Conservation (phyloP, 2,113 vertebrate genomes). For the Equus przewalskii region DNA sequence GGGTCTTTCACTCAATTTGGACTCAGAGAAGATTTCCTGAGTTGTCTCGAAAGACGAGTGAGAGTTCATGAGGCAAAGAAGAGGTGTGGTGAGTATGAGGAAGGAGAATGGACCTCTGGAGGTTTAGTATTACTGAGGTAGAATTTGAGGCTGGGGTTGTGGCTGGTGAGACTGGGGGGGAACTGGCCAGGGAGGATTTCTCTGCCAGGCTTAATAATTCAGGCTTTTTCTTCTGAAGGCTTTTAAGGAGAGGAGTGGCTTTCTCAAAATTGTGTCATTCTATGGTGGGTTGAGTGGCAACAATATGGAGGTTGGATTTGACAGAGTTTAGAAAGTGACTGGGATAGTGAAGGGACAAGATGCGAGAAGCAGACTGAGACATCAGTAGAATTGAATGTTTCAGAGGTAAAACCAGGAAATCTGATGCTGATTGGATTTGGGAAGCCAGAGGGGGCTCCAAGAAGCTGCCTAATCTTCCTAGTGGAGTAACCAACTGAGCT, state of each 20-base stretch:
- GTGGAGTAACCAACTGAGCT: not conserved
- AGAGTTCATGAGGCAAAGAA: not conserved
- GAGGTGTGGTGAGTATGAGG: not conserved
- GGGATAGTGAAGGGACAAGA: not conserved
- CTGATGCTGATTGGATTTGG: not conserved
- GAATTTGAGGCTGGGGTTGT: not conserved
- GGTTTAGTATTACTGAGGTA: too few relatives aligned
- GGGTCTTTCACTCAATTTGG: not conserved
- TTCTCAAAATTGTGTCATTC: not conserved
- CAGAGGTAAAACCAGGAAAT: not conserved
- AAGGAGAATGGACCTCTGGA: fast-evolving
- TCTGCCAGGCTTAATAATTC: not conserved
- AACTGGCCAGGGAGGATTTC: not conserved
- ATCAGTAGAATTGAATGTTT: not conserved
- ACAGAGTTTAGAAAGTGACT: not conserved
- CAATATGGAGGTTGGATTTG: not conserved
- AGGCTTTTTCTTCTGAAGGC: not conserved
- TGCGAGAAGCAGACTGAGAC: not conserved
- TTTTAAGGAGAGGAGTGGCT: not conserved
- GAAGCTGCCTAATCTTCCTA: not conserved
- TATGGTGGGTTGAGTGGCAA: not conserved
- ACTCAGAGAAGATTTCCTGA: not conserved
- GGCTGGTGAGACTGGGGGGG: not conserved
- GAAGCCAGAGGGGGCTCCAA: not conserved
- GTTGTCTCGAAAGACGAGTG: not conserved